A percentile compares a stretch with the other conserved stretches of the same genome.
Evolutionary conservation across 2,888 invertebrate species (phyloP).

Genomic region (Scaptomyza cyrtandrae): DNA sequence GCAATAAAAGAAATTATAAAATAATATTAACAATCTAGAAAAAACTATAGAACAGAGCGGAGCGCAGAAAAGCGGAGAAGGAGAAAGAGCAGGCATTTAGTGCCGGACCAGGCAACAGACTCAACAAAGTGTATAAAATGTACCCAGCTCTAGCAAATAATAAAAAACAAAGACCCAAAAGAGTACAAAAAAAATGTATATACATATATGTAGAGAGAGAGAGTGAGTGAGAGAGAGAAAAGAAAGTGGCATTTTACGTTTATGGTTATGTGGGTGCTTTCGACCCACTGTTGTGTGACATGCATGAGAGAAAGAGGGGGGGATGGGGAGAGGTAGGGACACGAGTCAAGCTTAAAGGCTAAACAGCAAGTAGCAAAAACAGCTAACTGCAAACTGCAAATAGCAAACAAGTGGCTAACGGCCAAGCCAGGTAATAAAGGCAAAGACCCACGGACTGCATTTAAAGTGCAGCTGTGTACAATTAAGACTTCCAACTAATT

Average conservation of each 20-base stretch:
- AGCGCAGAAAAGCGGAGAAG: neutral
- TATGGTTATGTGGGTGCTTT: slow-evolving; percentile 68
- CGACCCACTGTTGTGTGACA: slow-evolving; percentile 5
- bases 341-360: slow-evolving; percentile 48
- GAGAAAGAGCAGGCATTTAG: slow-evolving; percentile 51
- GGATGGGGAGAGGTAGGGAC: neutral
- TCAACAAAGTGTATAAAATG: slow-evolving; percentile 54
- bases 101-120: slow-evolving; percentile 32
- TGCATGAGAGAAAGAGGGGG: neutral
- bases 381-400: slow-evolving; percentile 27
- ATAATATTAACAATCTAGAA: slow-evolving; percentile 72
- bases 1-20: slow-evolving; percentile 75
- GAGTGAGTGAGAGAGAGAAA: neutral
- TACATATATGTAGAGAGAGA: neutral
- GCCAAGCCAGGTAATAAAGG: slow-evolving; percentile 29
- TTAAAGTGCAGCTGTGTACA: slow-evolving; percentile 57
- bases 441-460: slow-evolving; percentile 43
- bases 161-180: slow-evolving; percentile 5
- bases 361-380: slow-evolving; percentile 32
- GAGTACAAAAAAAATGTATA: neutral
- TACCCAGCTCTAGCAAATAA: slow-evolving; percentile 23
- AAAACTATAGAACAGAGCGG: slow-evolving; percentile 21
- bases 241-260: slow-evolving; percentile 66
- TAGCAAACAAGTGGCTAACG: slow-evolving; percentile 55
- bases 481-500: slow-evolving; percentile 59